Base-by-base conservation (phyloP, 2,888 invertebrate species). In the Eupeodes latifasciatus region DNA sequence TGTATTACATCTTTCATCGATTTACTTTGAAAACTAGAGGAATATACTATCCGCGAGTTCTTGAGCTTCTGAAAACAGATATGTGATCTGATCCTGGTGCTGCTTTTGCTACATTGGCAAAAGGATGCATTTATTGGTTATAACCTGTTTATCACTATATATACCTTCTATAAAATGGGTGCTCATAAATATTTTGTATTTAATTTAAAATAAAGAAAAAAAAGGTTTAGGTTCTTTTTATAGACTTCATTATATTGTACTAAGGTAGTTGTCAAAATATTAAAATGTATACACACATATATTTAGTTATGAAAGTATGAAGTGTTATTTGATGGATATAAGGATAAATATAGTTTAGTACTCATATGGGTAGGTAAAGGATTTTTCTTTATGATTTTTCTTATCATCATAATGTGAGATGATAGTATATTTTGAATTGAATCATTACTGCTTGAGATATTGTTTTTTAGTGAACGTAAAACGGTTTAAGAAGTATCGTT, bases 51-150 rank as follows among this genome's bases (percentile, higher is more conserved):
- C 5, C 40, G 51, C 74, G 78, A 51, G 62, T 27, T 27, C 27
- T 27, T 27, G 27, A 72, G 62, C 47, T 51, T 27, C 2, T 27
- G 27, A 2, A 27, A 27, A 27, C 53, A 36, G 51, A n/a, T 51
- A 19, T 67, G 62, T 66, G 74, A 59, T 59, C 34, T n/a, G 83
- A 71, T 79, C 75, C 74, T 51, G 34, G 27, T 74, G 75, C 27
- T 27, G 64, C 74, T 51, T 34, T n/a, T 74, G 75, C 34, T n/a
- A 79, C 82, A 77, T n/a, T 66, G 62, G 6, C 74, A n/a, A 64
- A 49, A 53, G 74, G 76, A 74, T 87, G 80, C 84, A 84, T 84
- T 84, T 87, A 87, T 84, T 81, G 87, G 80, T 80, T 77, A 87
- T 87, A 87, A 81, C 87, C 67, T 87, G 84, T 84, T 84, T 87